A percentile compares a stretch with the other conserved stretches of the same genome.
Evolutionary conservation across 1,140 invertebrate genomes (phyloP).

Genomic region (Drosophila nikananu): DNA sequence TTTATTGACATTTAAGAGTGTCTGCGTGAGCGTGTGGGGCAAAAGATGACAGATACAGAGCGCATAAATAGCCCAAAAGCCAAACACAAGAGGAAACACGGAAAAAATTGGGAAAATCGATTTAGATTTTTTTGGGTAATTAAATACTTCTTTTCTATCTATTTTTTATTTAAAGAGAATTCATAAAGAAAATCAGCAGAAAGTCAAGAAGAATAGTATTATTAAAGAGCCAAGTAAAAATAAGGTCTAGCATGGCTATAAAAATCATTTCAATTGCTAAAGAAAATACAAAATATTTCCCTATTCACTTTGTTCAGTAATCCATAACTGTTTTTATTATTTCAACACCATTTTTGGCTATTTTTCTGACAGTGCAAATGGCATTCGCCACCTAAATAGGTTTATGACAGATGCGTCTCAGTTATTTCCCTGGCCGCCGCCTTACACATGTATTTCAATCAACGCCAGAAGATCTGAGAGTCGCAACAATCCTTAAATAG

Average conservation of each 20-base stretch:
- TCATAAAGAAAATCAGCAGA: not conserved
- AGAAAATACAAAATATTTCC: not conserved
- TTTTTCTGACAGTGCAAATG: conserved; percentile 27
- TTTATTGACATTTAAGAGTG: conserved; percentile 77
- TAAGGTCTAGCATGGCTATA: not conserved
- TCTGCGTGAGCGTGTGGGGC: conserved; percentile 50
- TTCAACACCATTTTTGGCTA: not conserved
- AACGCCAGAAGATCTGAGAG: conserved; percentile 51
- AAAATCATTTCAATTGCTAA: not conserved
- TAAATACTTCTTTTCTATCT: not conserved
- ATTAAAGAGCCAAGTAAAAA: not conserved
- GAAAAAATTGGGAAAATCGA: conserved; percentile 11
- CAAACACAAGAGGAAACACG: conserved; percentile 22
- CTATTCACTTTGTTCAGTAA: not conserved
- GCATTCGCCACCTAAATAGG: conserved; percentile 28
- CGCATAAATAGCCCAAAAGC: conserved; percentile 45
- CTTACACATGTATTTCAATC: conserved; percentile 43
- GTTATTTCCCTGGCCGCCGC: conserved; percentile 14
- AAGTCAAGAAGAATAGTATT: not conserved
- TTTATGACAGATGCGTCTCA: conserved; percentile 40
- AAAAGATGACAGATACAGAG: conserved; percentile 50
- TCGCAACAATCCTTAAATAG: conserved; percentile 54
- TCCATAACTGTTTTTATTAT: not conserved
- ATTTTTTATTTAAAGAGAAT: not conserved
- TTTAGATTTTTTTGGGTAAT: conserved; percentile 13